These are phyloP conservation scores for Mastomys coucha DNA, from an alignment of 2,113 vertebrate species.

Conservation along the genomic window DNA sequence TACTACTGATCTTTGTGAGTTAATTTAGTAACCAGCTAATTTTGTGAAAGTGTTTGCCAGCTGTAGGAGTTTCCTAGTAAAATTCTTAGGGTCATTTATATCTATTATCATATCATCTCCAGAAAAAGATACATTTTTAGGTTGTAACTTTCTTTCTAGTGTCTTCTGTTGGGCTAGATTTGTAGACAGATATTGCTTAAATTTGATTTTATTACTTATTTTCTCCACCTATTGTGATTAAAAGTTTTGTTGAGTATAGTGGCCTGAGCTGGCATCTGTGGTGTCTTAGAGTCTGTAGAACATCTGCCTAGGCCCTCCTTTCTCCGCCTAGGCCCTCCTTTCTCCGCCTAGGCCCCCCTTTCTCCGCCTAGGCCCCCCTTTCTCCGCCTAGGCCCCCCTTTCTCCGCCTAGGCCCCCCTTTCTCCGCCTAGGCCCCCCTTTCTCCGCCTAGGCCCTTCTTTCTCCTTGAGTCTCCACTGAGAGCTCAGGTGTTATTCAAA, in stretches of 20 bases:
- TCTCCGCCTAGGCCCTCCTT: background rate
- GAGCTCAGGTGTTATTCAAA: background rate
- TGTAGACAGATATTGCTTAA: background rate
- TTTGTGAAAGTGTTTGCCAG: background rate
- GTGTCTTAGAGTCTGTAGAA: background rate
- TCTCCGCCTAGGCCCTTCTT: background rate
- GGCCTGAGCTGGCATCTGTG: background rate
- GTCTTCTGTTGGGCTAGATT: background rate
- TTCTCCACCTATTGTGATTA: background rate
- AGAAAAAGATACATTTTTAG: background rate
- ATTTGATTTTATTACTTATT: background rate
- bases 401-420: background rate
- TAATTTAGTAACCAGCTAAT: background rate
- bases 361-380: background rate
- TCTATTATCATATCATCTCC: background rate
- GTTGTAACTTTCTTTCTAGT: background rate
- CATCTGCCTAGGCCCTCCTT: background rate
- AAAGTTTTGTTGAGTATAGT: background rate
- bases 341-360: no score
- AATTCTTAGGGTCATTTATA: background rate
- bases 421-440: background rate
- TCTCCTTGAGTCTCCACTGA: background rate
- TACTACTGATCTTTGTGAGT: background rate
- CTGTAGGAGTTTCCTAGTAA: background rate
- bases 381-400: no score